A percentile compares a stretch with the other conserved stretches of the same genome.
Evolutionary conservation across 2,113 vertebrate genomes (phyloP).

Genomic region (Rhabdornis inornatus): DNA sequence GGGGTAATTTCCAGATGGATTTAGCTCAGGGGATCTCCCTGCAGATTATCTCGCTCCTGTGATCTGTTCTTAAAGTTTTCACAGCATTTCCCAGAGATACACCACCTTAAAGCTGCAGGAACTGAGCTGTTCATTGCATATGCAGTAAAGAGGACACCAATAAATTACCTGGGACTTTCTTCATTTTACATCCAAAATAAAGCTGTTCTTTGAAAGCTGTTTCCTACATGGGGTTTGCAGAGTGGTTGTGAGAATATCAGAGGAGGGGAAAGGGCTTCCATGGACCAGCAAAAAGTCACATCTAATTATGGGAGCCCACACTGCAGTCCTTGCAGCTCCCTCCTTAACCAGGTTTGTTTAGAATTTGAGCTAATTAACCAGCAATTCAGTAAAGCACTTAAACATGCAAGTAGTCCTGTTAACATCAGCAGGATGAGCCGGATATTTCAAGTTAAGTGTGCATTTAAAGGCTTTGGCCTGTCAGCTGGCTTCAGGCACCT

Average conservation of each 20-base stretch:
- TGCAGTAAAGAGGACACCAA: background rate
- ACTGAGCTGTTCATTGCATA: background rate
- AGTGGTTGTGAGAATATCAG: background rate
- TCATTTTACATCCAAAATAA: background rate
- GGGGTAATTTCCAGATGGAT: background rate
- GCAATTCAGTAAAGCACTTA: background rate
- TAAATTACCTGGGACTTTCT: background rate
- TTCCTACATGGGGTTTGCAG: background rate
- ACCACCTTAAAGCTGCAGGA: background rate
- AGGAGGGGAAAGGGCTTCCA: background rate
- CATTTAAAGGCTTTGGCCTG: background rate
- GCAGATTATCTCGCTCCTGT: background rate
- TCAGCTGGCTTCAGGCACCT: background rate
- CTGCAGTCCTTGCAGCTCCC: background rate
- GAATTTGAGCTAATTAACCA: conserved; percentile 20
- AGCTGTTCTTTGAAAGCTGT: background rate
- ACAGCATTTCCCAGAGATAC: background rate
- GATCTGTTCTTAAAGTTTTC: background rate
- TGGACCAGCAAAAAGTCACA: background rate
- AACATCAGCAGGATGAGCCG: background rate
- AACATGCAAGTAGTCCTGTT: background rate
- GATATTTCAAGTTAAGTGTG: conserved; percentile 5
- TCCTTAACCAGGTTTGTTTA: background rate
- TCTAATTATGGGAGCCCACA: background rate
- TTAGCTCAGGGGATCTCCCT: background rate